Conservation (phyloP, 2,113 vertebrate species). For the Emydocephalus ijimae region DNA sequence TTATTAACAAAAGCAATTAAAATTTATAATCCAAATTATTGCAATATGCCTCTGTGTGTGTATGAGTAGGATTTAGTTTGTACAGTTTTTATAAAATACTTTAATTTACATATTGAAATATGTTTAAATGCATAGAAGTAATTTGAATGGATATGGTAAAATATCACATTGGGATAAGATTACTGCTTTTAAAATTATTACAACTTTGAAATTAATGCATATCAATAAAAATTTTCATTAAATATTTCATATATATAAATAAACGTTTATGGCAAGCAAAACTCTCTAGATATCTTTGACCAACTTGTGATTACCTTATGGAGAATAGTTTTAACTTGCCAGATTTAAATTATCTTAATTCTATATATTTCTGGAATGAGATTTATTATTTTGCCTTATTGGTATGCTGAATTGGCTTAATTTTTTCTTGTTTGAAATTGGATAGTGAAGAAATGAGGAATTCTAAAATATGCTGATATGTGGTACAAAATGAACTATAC, state of each 20-base stretch:
- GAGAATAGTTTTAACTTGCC: not conserved
- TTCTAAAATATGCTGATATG: not conserved
- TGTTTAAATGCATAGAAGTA: not conserved
- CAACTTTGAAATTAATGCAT: not conserved
- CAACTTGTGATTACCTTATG: not conserved
- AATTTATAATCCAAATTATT: not conserved
- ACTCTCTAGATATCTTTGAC: not conserved
- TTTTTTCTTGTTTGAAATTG: not conserved
- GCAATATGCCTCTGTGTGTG: not conserved
- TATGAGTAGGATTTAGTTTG: not conserved
- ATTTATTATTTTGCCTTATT: not conserved
- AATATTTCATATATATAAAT: not conserved
- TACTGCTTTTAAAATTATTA: not conserved
- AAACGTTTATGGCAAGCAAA: not conserved
- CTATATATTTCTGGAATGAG: not conserved
- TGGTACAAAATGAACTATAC: constrained; percentile 6
- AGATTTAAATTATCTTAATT: not conserved
- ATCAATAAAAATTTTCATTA: not conserved
- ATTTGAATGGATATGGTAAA: not conserved
- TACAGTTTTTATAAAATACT: not conserved
- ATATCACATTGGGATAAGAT: not conserved
- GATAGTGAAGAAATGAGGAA: not conserved
- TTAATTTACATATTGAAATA: not conserved
- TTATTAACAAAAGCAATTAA: not conserved
- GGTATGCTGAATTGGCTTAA: not conserved